These are phyloP conservation scores for Eupeodes latifasciatus DNA, from an alignment of 2,888 invertebrate genomes.

Conservation along the genomic window DNA sequence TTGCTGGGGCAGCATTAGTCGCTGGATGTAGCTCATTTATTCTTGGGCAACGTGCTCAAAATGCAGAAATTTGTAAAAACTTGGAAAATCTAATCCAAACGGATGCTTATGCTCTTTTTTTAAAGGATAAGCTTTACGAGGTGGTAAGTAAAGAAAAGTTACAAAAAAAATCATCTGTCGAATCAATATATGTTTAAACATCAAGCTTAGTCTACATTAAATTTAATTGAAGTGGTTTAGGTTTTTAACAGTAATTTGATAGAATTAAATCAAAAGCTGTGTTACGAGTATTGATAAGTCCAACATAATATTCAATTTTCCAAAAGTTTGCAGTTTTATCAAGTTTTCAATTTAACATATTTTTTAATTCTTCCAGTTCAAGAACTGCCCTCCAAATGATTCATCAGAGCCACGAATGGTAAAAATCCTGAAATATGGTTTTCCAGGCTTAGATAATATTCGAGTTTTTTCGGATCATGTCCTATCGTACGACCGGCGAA, in stretches of 20 bases:
- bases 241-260: no score
- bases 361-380: conserved; percentile 30
- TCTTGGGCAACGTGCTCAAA: conserved; percentile 38
- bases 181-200: no score
- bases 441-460: conserved; percentile 94
- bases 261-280: no score
- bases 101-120: conserved; percentile 52
- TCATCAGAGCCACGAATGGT: conserved; percentile 83
- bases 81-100: conserved; percentile 33
- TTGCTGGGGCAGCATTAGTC: conserved; percentile 31
- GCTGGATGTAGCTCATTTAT: conserved; percentile 48
- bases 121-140: conserved; percentile 52
- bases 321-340: no score
- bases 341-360: background rate
- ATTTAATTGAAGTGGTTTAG: no score
- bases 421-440: conserved; percentile 96
- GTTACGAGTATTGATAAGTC: no score
- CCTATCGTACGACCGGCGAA: conserved; percentile 94
- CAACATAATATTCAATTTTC: background rate
- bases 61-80: conserved; percentile 9
- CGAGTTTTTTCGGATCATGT: conserved; percentile 95
- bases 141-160: conserved; percentile 41
- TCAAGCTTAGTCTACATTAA: no score
- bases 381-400: background rate
- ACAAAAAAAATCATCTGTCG: no score